Evolutionary conservation across 2,113 vertebrate genomes (phyloP).

Genomic region (Hemibagrus wyckioides): DNA sequence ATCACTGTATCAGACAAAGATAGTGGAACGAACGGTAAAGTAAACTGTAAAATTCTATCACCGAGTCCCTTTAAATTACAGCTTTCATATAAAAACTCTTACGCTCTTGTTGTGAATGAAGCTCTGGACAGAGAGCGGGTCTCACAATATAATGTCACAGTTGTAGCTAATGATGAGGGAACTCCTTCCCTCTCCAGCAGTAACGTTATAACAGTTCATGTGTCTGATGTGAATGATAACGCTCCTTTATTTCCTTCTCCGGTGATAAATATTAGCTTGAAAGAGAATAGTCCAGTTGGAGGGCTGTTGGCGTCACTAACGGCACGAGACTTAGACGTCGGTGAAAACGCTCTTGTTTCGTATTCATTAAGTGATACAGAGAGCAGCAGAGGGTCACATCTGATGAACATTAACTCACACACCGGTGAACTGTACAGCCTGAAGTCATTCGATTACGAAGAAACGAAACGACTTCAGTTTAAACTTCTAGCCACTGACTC

Average conservation of each 20-base stretch:
- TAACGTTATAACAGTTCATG: conserved; percentile 62
- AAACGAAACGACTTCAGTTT: conserved; percentile 62
- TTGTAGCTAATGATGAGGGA: conserved; percentile 74
- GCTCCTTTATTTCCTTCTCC: conserved; percentile 70
- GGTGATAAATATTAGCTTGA: conserved; percentile 68
- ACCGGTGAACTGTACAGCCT: conserved; percentile 64
- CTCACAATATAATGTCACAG: conserved; percentile 72
- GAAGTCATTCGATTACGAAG: conserved; percentile 60
- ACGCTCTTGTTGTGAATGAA: conserved; percentile 71
- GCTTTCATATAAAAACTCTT: conserved; percentile 76
- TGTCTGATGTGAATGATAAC: conserved; percentile 82
- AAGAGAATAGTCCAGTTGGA: conserved; percentile 74
- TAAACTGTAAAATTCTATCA: conserved; percentile 66
- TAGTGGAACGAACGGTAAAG: conserved; percentile 72
- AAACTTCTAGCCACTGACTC: conserved; percentile 60
- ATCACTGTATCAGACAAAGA: conserved; percentile 75
- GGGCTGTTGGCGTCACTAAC: conserved; percentile 2
- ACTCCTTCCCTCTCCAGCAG: conserved; percentile 68
- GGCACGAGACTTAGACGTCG: conserved; percentile 40
- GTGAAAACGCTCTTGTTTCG: conserved; percentile 71
- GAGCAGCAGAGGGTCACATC: conserved; percentile 62
- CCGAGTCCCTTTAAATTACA: conserved; percentile 75
- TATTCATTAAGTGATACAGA: conserved; percentile 69
- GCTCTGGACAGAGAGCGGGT: conserved; percentile 74
- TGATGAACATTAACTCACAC: conserved; percentile 67